Evolutionary conservation across 1,140 invertebrate species (phyloP), one percentile per base, ranked within the genome.

Genomic region (Nasonia vitripennis): DNA sequence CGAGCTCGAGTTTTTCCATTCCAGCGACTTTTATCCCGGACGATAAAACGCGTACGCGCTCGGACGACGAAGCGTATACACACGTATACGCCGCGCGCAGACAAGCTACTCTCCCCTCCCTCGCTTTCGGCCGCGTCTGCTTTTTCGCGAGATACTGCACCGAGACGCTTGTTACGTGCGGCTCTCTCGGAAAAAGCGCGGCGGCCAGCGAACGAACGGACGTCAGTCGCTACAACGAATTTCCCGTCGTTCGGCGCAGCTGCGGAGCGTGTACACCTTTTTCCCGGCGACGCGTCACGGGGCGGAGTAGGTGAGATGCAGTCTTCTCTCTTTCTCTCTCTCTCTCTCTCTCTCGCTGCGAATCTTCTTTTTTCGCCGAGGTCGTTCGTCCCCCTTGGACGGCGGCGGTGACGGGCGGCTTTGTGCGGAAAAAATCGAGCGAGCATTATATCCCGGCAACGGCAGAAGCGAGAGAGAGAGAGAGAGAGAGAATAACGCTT

Each of bases 1-100:
- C 81, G 81, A 51, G 73, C 73, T 55, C 62, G 74, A 83, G 74
- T 83, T 83, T 83, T 83, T 83, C 74, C 82, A 78, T 83, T 34
- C 81, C 51, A 78, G 51, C 37, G 81, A 78, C 34, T 83, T 68
- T 83, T 84, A 84, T 71, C 82, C 37, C 11, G 27, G 74, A 78
- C 37, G 55, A 84, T 84, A 84, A 78, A 84, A 78, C 11, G 34
- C 81, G 34, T 55, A 55, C 81, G 51, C 48, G 41, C 71, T 83
- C 23, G 48, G 70, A 75, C 81, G 81, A 45, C 17, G 74, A 27
- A 77, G 12, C 34, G 73, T 20, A 27, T 37, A 31, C 9, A 51
- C 48, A 51, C 37, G 10, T 78, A 27, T 27, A n/a, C 20, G 34
- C 34, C 34, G 3, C 34, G 34, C 34, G 0, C 34, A 37, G 34